Base-by-base conservation (phyloP, 1,140 invertebrate species). In the Lordiphosa clarofinis region DNA sequence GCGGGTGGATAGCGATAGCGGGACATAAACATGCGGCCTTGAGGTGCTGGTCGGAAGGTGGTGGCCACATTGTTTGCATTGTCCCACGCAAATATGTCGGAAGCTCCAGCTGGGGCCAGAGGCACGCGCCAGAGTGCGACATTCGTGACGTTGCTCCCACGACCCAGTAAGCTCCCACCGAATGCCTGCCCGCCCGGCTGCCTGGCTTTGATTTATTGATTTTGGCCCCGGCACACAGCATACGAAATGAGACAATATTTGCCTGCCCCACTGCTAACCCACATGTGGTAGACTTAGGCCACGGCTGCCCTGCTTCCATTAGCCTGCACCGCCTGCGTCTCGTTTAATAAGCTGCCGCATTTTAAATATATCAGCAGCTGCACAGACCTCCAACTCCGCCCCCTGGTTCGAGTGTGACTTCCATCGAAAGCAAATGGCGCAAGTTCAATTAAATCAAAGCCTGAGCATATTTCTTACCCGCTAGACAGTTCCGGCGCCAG, bases 181-280 rank as follows among this genome's bases (percentile, higher is more conserved):
- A 15, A 28, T 36, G n/a, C 36, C 40, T 19, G 36, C 21, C 19
- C 11, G 39, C 28, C 48, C 21, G 21, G 28, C 52, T 50, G 72
- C 46, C 63, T 55, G 37, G 70, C 79, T 84, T 79, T 84, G 79
- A 84, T 84, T 84, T 84, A 84, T 84, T 84, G 79, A 84, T 84
- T 84, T 79, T 72, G 40, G 81, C 56, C 61, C 55, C 47, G 52
- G 65, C 70, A 76, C 47, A 78, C 68, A 64, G 76, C 68, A 82
- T 82, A 82, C 78, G 49, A 84, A 84, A 84, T 73, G 78, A 84
- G 78, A 84, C 72, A 74, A 86, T 74, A 71, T 86, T 78, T 78
- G 67, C 39, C 38, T 48, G 58, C 48, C 36, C 39, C 38, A 48
- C 28, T 50, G 33, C 39, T 55, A 31, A 11, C 50, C 53, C 76